Percentiles rank a stretch among this genome's conserved stretches.
Evolutionary conservation across 2,888 invertebrate genomes (phyloP).

Genomic region (Camptogramma bilineatum): DNA sequence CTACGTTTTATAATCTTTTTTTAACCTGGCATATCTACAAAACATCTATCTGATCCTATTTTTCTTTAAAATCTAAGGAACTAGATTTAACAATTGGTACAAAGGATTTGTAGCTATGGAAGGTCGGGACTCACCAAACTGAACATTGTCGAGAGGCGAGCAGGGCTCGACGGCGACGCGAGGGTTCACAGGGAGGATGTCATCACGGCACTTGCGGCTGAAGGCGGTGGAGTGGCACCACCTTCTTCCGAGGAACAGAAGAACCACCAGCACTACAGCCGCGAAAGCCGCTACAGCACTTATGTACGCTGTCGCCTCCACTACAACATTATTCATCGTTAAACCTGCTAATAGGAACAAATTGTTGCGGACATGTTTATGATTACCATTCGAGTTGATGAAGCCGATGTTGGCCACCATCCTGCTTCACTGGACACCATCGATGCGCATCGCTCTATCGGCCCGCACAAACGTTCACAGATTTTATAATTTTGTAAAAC

Average conservation of each 20-base stretch:
- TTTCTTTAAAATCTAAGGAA: conserved; percentile 3
- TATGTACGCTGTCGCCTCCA: conserved; percentile 95
- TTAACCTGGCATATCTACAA: not conserved
- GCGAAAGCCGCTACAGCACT: conserved; percentile 95
- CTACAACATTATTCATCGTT: conserved; percentile 64
- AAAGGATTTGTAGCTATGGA: conserved; percentile 18
- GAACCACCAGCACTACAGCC: conserved; percentile 92
- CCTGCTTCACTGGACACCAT: conserved; percentile 57
- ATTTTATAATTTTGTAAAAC: conserved; percentile 45
- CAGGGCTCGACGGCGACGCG: conserved; percentile 61
- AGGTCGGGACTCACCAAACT: conserved; percentile 67
- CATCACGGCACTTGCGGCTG: conserved; percentile 75
- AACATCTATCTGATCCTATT: conserved; percentile 8
- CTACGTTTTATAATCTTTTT: not conserved
- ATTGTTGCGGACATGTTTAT: conserved; percentile 50
- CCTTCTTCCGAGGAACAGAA: conserved; percentile 94
- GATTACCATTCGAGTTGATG: conserved; percentile 76
- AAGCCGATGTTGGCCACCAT: conserved; percentile 80
- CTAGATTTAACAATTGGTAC: conserved; percentile 13
- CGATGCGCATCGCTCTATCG: conserved; percentile 53
- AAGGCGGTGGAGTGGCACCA: conserved; percentile 78
- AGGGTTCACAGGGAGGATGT: conserved; percentile 76
- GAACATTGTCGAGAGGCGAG: conserved; percentile 73
- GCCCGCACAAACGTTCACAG: conserved; percentile 33
- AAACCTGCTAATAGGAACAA: conserved; percentile 30